These are phyloP conservation scores for Eulemur rufifrons DNA, from an alignment of 2,113 vertebrate genomes.

Conservation along the genomic window DNA sequence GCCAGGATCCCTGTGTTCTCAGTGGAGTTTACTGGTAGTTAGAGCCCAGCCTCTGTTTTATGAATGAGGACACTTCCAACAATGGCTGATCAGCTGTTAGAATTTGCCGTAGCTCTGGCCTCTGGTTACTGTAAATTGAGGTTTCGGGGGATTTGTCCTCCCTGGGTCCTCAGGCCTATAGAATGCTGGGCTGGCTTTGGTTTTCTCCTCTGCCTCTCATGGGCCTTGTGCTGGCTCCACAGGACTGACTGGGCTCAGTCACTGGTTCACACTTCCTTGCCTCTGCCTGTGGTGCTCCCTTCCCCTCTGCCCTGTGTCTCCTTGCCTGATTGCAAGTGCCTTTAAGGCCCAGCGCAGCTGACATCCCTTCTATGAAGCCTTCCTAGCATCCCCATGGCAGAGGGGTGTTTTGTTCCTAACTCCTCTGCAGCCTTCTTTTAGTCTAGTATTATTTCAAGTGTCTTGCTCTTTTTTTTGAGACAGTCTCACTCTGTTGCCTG, in stretches of 20 bases:
- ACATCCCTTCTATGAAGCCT: background rate
- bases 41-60: background rate
- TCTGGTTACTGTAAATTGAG: background rate
- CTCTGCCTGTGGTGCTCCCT: background rate
- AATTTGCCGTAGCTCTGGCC: accelerated
- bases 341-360: background rate
- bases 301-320: too few relatives aligned
- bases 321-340: background rate
- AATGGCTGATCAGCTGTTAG: background rate
- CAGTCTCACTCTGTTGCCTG: too few relatives aligned
- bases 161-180: accelerated
- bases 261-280: background rate
- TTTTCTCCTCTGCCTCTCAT: background rate
- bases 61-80: background rate
- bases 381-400: background rate
- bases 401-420: background rate
- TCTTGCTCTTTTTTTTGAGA: background rate
- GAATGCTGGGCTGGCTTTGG: background rate
- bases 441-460: background rate
- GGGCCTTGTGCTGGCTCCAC: background rate
- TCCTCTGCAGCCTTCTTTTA: background rate
- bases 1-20: background rate
- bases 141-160: background rate
- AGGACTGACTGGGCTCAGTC: background rate
- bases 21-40: background rate